Base-by-base conservation (phyloP, 2,113 vertebrate genomes). In the Thamnaconus septentrionalis region DNA sequence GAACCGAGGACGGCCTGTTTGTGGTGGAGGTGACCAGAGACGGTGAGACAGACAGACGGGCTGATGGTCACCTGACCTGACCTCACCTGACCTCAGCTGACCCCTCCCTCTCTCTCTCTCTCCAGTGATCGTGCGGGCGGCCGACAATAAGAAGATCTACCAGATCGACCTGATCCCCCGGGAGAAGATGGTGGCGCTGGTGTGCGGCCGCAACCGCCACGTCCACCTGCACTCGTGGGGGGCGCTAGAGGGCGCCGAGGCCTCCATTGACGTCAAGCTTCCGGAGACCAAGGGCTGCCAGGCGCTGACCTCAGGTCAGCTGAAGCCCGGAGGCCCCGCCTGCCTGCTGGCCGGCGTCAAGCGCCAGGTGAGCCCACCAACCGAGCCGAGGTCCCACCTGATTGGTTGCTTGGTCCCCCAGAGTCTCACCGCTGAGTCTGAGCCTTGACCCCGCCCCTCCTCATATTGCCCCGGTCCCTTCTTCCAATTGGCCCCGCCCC, bases 271-370 rank as follows among this genome's bases (percentile, higher is more conserved):
- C 73, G 61, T 93, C 56, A 99, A 99, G 81, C 91, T 99, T 64
- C 66, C 95, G 0, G 97, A 99, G 10, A 98, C 96, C 5, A 99
- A 95, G 85, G 94, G 96, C 85, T 99, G 97, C 89, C 96, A 98
- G 85, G 85, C 94, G 18, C 88, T 99, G 42, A 91, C 90, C 11
- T 93, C 93, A 0, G 95, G 94, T 2, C 75, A 80, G 0, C 90
- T 95, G 18, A 91, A 87, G 61, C 93, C 93, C 6, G 92, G 87
- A 18, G 84, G 94, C 0, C 79, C 92, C 0, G 90, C 94, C 60
- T 97, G 93, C 75, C 91, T 99, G 73, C 93, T 98, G 64, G 96
- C 94, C 2, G 94, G 94, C 0, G 90, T 95, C 73, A 98, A 99
- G 59, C 92, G 96, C 4, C 96, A 95, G 89, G 87, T 89, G 41